phyloP scores from a whole-genome alignment of 2,888 invertebrate species.

The Athalia rosae region DNA sequence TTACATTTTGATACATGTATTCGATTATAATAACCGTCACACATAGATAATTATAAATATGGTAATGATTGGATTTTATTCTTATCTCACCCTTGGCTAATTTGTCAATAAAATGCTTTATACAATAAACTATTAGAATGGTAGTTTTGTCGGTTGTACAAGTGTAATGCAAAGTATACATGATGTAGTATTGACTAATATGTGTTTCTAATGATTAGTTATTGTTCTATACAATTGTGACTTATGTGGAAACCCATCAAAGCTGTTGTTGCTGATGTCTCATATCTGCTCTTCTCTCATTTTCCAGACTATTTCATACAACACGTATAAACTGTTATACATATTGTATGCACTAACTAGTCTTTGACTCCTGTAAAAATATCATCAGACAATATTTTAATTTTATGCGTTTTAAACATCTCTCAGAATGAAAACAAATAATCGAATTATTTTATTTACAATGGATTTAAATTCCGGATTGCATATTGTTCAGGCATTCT shows the following conservation, averaged over 20 bases:
- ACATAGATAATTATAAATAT: conserved; percentile 14
- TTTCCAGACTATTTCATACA: conserved; percentile 62
- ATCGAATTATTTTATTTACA: neutral
- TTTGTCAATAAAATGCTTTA: conserved; percentile 58
- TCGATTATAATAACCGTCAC: neutral
- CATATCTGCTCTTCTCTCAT: conserved; percentile 62
- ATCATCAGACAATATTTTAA: conserved; percentile 58
- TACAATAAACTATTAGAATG: conserved; percentile 59
- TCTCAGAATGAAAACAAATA: neutral
- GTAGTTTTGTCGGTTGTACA: conserved; percentile 49
- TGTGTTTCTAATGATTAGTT: conserved; percentile 58
- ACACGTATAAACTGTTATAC: conserved; percentile 63
- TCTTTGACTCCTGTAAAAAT: conserved; percentile 66
- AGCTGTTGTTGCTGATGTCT: conserved; percentile 59
- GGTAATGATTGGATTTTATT: conserved; percentile 27
- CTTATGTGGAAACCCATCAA: conserved; percentile 59
- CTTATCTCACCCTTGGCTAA: conserved; percentile 55
- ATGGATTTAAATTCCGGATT: conserved; percentile 14
- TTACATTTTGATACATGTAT: conserved; percentile 27
- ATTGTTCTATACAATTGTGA: conserved; percentile 62
- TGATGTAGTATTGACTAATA: conserved; percentile 50
- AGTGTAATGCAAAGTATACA: conserved; percentile 44
- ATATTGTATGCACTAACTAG: conserved; percentile 65
- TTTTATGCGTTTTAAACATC: neutral
- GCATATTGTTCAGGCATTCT: neutral